Base-by-base conservation (phyloP, 2,113 vertebrate species). In the Budorcas taxicolor region DNA sequence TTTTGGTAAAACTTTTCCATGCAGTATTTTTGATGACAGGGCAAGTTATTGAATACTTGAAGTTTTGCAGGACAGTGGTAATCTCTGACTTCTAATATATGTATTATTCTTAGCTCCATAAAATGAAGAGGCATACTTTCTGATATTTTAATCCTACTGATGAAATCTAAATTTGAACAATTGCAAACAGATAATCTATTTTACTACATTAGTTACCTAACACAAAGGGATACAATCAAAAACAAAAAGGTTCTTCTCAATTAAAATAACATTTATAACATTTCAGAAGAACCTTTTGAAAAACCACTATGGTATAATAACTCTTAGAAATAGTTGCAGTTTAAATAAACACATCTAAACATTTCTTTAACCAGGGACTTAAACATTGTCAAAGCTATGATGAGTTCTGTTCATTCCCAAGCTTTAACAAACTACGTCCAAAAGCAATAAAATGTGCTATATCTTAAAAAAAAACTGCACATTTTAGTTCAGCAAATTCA, bases 1-100 rank as follows among this genome's bases (percentile, higher is more conserved):
- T 91, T 97, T 93, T 76, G 85, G 94, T 93, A 91, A 94, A 97
- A 80, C 29, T 62, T 98, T 96, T 96, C 92, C 89, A 29, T 95
- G 67, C 84, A 53, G 82, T 96, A 21, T 36, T 47, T 93, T 96
- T 96, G 95, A 96, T 98, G 60, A 87, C 40, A 91, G 40, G 27
- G 45, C 21, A 94, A 93, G 10, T 88, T 90, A 97, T 84, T 6
- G 10, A 97, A 94, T 86, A 92, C 33, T 97, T 98, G 17, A 97
- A 97, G 82, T 94, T 98, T 97, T 97, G 45, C 78, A 97, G 94
- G 14, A 82, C 85, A 80, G 33, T 88, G n/a, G 53, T 71, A 52
- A 94, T 87, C 25, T 90, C 33, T 95, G 96, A 80, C 88, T 83
- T 97, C 33, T 33, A 58, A 45, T 29, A 78, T 87, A 47, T 64